A percentile compares a stretch with the other conserved stretches of the same genome.
Evolutionary conservation across 2,797 vertebrate genomes (phyloP).

Genomic region (Cryptoprocta ferox): DNA sequence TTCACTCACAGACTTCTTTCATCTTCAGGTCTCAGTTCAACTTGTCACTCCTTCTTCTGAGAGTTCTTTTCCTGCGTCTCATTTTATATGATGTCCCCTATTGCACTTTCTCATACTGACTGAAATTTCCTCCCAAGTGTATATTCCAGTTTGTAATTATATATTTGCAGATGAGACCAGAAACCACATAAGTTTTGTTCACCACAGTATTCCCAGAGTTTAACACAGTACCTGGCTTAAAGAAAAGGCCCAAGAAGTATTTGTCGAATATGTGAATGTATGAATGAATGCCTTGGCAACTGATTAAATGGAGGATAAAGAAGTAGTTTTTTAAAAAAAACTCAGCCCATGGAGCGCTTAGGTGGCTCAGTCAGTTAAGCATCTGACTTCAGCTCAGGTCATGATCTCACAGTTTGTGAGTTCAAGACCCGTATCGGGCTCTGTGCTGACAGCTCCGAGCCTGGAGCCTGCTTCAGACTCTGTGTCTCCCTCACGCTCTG

Average conservation of each 20-base stretch:
- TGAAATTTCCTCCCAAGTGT: neutral
- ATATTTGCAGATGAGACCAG: neutral
- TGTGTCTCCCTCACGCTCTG: no score
- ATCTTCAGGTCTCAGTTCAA: neutral
- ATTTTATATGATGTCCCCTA: neutral
- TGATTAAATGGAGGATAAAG: slow-evolving; percentile 21
- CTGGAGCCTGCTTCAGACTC: no score
- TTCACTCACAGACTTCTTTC: neutral
- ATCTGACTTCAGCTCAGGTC: no score
- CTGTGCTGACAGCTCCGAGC: no score
- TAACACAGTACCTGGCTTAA: neutral
- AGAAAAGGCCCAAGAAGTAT: neutral
- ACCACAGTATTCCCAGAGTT: neutral
- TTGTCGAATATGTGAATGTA: slow-evolving; percentile 6
- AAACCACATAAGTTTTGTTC: neutral
- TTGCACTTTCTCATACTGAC: neutral
- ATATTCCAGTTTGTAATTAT: neutral
- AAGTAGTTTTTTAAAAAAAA: neutral
- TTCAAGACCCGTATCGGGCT: no score
- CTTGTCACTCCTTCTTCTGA: neutral
- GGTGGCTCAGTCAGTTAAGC: no score
- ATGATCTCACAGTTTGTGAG: no score
- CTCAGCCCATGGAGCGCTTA: no score
- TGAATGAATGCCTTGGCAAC: slow-evolving; percentile 14
- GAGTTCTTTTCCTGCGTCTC: neutral